Evolutionary conservation across 2,888 invertebrate genomes (phyloP).

Genomic region (Acleris emargana): DNA sequence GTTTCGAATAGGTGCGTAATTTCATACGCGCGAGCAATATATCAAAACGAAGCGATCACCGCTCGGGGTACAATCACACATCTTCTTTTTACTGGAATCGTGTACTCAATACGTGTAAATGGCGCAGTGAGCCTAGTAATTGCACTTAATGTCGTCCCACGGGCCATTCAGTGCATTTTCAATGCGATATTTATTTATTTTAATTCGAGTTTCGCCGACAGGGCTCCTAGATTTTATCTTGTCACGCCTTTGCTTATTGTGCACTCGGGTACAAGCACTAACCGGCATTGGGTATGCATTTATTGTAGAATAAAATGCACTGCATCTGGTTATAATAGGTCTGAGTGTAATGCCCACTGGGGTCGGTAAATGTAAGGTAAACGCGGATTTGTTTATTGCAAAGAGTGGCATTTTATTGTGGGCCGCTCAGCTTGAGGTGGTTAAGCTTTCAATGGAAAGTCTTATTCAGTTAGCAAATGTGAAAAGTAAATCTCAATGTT

Average conservation of each 20-base stretch:
- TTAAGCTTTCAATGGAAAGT: conserved; percentile 2
- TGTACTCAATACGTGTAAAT: conserved; percentile 61
- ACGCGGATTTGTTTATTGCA: conserved; percentile 23
- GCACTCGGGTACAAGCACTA: conserved; percentile 42
- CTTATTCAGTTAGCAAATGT: not conserved
- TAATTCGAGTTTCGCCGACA: conserved; percentile 69
- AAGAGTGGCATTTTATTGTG: conserved; percentile 11
- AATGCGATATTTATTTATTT: conserved; percentile 76
- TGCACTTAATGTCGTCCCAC: conserved; percentile 73
- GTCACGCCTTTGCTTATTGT: conserved; percentile 70
- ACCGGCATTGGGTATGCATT: conserved; percentile 57
- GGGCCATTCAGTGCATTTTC: conserved; percentile 74
- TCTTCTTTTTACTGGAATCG: conserved; percentile 53
- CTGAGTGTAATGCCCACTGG: conserved; percentile 15
- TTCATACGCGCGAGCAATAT: conserved; percentile 48
- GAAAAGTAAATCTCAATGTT: not conserved
- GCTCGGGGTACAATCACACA: conserved; percentile 50
- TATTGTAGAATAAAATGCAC: conserved; percentile 60
- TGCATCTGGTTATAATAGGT: conserved; percentile 49
- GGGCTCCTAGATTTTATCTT: conserved; percentile 75
- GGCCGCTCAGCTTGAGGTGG: not conserved
- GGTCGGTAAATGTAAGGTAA: conserved; percentile 3
- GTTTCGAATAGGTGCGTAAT: conserved; percentile 70
- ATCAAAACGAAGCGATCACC: conserved; percentile 39
- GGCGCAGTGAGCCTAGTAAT: conserved; percentile 65